Percentiles rank a stretch among this genome's conserved stretches.
Conservation (phyloP, 2,113 vertebrate genomes). For the Hyperopisus bebe region DNA sequence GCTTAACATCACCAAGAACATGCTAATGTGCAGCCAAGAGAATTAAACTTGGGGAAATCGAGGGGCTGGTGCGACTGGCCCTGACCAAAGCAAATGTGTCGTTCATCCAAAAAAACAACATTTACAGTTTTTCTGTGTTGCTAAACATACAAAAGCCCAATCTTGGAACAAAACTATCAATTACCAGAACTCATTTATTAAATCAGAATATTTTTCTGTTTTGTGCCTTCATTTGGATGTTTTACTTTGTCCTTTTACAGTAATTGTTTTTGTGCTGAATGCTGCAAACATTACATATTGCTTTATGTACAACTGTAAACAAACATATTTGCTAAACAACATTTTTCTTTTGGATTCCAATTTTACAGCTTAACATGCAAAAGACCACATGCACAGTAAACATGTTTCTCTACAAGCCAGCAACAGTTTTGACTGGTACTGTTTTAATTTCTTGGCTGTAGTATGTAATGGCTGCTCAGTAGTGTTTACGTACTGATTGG, state of each 20-base stretch:
- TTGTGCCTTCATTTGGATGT: neutral
- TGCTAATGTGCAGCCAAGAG: neutral
- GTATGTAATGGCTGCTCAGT: neutral
- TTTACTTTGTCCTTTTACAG: neutral
- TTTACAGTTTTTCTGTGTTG: neutral
- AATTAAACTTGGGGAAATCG: neutral
- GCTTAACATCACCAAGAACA: neutral
- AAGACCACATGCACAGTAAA: neutral
- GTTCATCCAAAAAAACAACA: neutral
- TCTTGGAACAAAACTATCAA: neutral
- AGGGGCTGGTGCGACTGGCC: neutral
- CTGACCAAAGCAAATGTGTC: neutral
- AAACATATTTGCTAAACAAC: neutral
- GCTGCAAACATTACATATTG: neutral
- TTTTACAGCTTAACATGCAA: neutral
- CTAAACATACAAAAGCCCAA: neutral
- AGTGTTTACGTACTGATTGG: neutral
- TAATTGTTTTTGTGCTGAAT: neutral
- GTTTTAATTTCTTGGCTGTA: neutral
- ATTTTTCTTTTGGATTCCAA: neutral
- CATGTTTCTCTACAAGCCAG: neutral
- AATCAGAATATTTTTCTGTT: neutral
- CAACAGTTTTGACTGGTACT: neutral
- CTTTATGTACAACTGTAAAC: neutral
- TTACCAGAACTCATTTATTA: neutral